Evolutionary conservation across 1,140 invertebrate species (phyloP).

Genomic region (Nebria ingens): DNA sequence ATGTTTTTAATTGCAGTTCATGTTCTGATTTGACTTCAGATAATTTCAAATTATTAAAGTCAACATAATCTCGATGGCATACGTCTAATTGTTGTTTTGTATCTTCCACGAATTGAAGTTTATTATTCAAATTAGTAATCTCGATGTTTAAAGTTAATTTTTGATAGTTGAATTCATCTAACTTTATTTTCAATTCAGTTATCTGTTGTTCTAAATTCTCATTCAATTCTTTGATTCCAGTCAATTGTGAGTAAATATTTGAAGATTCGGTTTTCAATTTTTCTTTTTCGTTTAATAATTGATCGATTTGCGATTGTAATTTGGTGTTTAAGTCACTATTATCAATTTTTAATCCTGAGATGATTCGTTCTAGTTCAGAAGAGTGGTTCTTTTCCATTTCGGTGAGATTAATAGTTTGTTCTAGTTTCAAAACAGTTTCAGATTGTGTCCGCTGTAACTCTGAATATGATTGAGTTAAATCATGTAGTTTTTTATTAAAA

Average conservation of each 20-base stretch:
- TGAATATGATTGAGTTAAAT: not conserved
- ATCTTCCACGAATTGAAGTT: not conserved
- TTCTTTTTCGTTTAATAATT: not conserved
- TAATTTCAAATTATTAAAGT: not conserved
- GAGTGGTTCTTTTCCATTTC: not conserved
- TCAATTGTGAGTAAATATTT: too few relatives aligned
- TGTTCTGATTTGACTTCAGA: not conserved
- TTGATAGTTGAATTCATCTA: not conserved
- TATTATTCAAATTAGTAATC: not conserved
- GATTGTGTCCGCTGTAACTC: not conserved
- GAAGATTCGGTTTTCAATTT: not conserved
- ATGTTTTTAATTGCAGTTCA: not conserved
- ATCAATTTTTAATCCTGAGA: not conserved
- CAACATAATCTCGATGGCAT: not conserved
- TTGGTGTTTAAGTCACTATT: not conserved
- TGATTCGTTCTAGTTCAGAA: not conserved
- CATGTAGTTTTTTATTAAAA: not conserved
- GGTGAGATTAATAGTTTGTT: not conserved
- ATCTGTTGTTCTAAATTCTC: slow-evolving; percentile 6
- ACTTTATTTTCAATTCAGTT: too few relatives aligned
- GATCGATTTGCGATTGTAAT: not conserved
- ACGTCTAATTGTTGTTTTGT: not conserved
- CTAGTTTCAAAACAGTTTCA: not conserved
- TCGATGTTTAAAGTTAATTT: not conserved
- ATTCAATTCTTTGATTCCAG: too few relatives aligned